Conservation (phyloP, 2,113 vertebrate species). For the Pteruthius melanotis region DNA sequence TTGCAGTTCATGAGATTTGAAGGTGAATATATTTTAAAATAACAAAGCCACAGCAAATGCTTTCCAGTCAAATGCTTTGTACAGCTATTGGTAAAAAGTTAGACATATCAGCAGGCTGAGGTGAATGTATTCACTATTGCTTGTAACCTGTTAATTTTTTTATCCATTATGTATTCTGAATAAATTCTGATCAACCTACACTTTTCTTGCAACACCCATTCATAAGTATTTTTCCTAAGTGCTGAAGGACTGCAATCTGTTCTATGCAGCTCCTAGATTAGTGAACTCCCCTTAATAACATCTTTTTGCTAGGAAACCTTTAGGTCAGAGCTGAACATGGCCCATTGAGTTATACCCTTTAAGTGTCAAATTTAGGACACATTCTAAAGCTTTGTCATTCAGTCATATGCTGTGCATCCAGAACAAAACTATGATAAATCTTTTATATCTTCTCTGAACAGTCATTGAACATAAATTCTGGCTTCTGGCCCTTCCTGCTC, state of each 20-base stretch:
- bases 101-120: neutral
- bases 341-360: neutral
- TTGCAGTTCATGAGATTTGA: neutral
- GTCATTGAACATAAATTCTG: neutral
- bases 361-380: neutral
- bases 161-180: neutral
- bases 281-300: neutral
- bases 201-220: neutral
- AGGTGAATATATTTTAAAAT: neutral
- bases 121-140: neutral
- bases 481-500: neutral
- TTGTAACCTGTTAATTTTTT: neutral
- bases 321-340: neutral
- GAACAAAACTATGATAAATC: neutral
- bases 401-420: neutral
- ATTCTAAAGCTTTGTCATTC: neutral
- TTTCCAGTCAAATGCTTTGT: neutral
- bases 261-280: neutral
- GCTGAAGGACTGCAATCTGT: neutral
- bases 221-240: neutral
- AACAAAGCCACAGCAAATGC: neutral
- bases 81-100: neutral
- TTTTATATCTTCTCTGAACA: neutral
- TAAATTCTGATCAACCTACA: neutral
- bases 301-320: neutral